Evolutionary conservation across 2,113 vertebrate species (phyloP).

Genomic region (Tiliqua scincoides): DNA sequence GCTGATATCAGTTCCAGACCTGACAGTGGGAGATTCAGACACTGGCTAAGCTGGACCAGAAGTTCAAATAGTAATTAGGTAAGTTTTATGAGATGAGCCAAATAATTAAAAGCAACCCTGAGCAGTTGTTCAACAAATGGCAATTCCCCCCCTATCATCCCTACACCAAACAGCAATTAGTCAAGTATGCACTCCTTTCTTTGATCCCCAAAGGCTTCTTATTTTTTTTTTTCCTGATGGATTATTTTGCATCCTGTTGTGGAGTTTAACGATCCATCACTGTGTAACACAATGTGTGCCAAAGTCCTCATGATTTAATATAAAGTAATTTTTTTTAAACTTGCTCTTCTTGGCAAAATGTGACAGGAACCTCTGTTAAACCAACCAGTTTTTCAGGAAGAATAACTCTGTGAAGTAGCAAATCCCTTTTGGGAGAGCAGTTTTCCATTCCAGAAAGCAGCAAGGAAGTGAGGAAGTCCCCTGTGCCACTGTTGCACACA

Average conservation of each 20-base stretch:
- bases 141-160: constrained; percentile 53
- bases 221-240: constrained; percentile 37
- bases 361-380: constrained; percentile 50
- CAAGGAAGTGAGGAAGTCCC: neutral
- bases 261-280: constrained; percentile 69
- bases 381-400: constrained; percentile 34
- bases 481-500: neutral
- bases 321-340: constrained; percentile 59
- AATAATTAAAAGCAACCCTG: constrained; percentile 66
- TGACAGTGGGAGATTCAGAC: constrained; percentile 53
- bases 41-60: constrained; percentile 26
- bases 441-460: neutral
- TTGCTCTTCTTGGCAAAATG: constrained; percentile 45
- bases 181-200: constrained; percentile 56
- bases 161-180: constrained; percentile 66
- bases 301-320: constrained; percentile 58
- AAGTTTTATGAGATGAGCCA: constrained; percentile 61
- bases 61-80: constrained; percentile 51
- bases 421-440: fast-evolving
- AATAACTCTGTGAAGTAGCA: constrained; percentile 9
- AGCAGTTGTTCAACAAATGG: constrained; percentile 59
- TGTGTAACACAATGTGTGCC: constrained; percentile 39
- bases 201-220: constrained; percentile 69
- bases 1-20: constrained; percentile 28
- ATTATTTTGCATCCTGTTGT: constrained; percentile 70